Evolutionary conservation across 2,888 invertebrate species (phyloP), one percentile per base, ranked within the genome.

Genomic region (Tetragnatha montana): DNA sequence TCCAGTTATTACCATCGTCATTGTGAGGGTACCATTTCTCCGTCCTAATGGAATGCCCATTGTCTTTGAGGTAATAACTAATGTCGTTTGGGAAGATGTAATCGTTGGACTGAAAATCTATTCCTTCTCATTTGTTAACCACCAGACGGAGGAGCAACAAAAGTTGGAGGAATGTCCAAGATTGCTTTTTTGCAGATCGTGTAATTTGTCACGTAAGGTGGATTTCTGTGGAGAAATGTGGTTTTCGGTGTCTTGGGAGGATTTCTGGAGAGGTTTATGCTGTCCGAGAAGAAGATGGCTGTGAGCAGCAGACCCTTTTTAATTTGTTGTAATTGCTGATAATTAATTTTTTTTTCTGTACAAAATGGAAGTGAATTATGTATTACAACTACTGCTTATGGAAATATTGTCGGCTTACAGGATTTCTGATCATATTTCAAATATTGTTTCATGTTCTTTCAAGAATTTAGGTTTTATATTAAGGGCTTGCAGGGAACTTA

Each of bases 1-100:
- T 69, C n/a, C 51, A 60, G 19, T 68, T 75, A 88, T 88, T 84
- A 80, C 81, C 83, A 83, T 83, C 79, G 79, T 88, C 83, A 80
- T 84, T 73, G 74, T 51, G 47, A n/a, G n/a, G 69, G 69, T 22
- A 71, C 50, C 35, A 71, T 85, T 60, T 35, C 51, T 71, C 79
- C 78, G 70, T 51, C 22, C 35, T 85, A 85, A 85, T 85, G 85
- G 85, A 68, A 17, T 17, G 60, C 51, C 78, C 70, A 79, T 85
- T 85, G 85, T 79, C 70, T 85, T 51, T 70, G 51, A 70, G 79
- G 79, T 85, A 85, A 85, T 85, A 79, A 78, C 50, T 79, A 69
- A 70, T 71, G 79, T 60, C 85, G 50, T 78, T 71, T 50, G 71
- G n/a, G 49, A 78, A 70, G 78, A 79, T 85, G 71, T 85, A 71